Evolutionary conservation across 2,888 invertebrate genomes (phyloP), one percentile per base, ranked within the genome.

Genomic region (Cantharis flavilabris): DNA sequence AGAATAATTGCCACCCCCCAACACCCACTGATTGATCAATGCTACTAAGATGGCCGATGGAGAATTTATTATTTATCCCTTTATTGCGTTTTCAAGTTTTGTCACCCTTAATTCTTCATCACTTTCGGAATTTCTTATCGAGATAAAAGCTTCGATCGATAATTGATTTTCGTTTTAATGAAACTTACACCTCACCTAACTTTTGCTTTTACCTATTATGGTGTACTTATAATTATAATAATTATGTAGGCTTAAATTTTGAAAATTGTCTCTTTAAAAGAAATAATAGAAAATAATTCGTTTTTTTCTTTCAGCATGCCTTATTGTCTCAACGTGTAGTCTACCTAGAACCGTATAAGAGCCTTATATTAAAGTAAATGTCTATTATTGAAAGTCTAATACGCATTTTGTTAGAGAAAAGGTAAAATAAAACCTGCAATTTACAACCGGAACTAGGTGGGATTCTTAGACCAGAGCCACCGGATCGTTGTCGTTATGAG

Each of bases 361-460:
- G 49, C 49, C 71, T 73, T 69, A 73, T 71, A 76, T 76, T 76
- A 73, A 28, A 73, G 76, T 73, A 84, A 84, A 85, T 85, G 83
- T 82, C 86, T 86, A 83, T 86, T 85, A 86, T 86, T 86, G 84
- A 78, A 80, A 80, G 62, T 69, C 73, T 76, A 78, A 78, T 76
- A 79, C 76, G 74, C 79, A 76, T 84, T 84, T 83, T 81, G 82
- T 81, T 81, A 80, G 82, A 23, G 80, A 83, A 84, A 84, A 84
- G 84, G 86, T 86, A 86, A 86, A 86, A 83, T 85, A 86, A 86
- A 86, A 86, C 86, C 85, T 76, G 81, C 83, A 85, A 86, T 86
- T 86, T 85, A 81, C 82, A 78, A 83, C 85, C 87, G 87, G 86
- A 87, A 87, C 85, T 84, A 82, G 86, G 87, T 84, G 85, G 84